A percentile compares a stretch with the other conserved stretches of the same genome.
Conservation (phyloP, 2,888 invertebrate species). For the Eulithis testata region DNA sequence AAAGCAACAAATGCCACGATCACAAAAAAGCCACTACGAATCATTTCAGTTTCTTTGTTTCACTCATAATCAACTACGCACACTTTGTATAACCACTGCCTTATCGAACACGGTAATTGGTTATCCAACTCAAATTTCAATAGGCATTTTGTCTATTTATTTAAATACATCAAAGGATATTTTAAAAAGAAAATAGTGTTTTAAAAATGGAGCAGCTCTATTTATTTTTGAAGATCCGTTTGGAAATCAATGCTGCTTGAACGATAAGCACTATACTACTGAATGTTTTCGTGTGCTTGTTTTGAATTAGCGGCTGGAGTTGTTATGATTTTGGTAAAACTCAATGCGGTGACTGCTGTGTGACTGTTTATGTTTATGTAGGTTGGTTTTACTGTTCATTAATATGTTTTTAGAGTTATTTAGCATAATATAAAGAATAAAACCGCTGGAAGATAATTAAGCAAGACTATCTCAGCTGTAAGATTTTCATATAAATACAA, state of each 20-base stretch:
- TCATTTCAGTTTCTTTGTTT: conserved; percentile 63
- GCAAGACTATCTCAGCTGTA: too few species aligned
- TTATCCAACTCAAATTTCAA: not conserved
- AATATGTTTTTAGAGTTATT: conserved; percentile 41
- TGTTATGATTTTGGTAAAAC: conserved; percentile 66
- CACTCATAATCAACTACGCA: conserved; percentile 61
- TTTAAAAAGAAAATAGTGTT: not conserved
- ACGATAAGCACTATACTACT: conserved; percentile 52
- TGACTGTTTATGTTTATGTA: conserved; percentile 39
- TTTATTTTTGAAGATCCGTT: conserved; percentile 21
- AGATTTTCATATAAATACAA: too few species aligned
- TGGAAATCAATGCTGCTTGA: conserved; percentile 43
- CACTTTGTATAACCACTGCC: conserved; percentile 45
- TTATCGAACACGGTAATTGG: not conserved
- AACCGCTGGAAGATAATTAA: not conserved
- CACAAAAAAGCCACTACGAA: conserved; percentile 63
- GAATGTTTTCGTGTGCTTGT: conserved; percentile 58
- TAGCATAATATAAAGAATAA: not conserved
- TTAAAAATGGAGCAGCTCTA: not conserved
- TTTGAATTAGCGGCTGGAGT: conserved; percentile 56
- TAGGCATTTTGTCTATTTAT: too few species aligned
- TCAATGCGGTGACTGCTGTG: conserved; percentile 49
- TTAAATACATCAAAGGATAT: not conserved
- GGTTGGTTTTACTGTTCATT: conserved; percentile 52
- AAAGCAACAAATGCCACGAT: conserved; percentile 59